Base-by-base conservation (phyloP, 2,797 vertebrate species). In the Sebastiscus albofasciatus region DNA sequence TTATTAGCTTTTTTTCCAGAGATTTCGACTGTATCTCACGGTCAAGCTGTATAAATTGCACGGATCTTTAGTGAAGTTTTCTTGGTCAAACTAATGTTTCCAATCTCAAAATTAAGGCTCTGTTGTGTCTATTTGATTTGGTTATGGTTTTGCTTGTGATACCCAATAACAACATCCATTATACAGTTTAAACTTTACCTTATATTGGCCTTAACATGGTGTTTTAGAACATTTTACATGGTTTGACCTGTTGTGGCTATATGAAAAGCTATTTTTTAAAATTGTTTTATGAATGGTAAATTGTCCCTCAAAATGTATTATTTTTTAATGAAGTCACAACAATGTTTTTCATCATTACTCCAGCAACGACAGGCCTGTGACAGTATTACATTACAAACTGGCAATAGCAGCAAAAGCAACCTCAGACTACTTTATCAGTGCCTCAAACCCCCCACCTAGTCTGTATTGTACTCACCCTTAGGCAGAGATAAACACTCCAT, bases 401-500 rank as follows among this genome's bases (percentile, higher is more conserved):
- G 73, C 66, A 69, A 20, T 3, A 78, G 29, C 34, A 83, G 82
- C 86, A 88, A 85, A 80, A 76, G 79, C 75, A 87, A 83, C 80
- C 80, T 84, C 83, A 84, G 85, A 79, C 69, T 78, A 8, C 72
- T 73, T 81, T 81, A 88, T 82, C 62, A 66, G 56, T 69, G 72
- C 74, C 78, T 71, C 7, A 3, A 20, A 54, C 33, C 67, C 39
- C 68, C 61, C 39, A 3, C 36, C 55, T 12, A 12, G 72, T 24
- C 78, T 87, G 79, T 31, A 88, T 90, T 92, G 87, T 88, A 80
- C 72, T 82, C 87, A 87, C 82, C 79, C 81, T 84, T 59, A 74
- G 89, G 84, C 54, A 36, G 69, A 83, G 90, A 92, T 87, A 92
- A 92, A 87, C 89, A 87, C 88, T 87, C 83, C 74, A 89, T 87